A percentile compares a stretch with the other conserved stretches of the same genome.
phyloP scores from a whole-genome alignment of 2,888 invertebrate genomes.

The Agrilus biguttatus region DNA sequence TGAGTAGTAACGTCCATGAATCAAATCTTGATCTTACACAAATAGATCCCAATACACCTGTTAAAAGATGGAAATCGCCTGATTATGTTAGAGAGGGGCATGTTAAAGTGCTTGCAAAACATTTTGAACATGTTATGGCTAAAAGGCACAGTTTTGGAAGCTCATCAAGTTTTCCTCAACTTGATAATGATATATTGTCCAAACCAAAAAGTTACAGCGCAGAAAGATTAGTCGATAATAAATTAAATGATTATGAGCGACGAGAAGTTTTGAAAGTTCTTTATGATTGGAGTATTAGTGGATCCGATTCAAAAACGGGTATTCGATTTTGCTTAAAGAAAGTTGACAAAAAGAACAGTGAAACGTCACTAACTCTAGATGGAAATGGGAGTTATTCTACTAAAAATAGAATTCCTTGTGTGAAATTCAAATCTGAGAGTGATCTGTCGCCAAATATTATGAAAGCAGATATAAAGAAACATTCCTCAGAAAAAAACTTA shows the following conservation, averaged over 20 bases:
- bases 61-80: conserved; percentile 54
- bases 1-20: conserved; percentile 27
- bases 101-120: conserved; percentile 55
- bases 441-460: conserved; percentile 19
- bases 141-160: conserved; percentile 12
- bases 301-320: conserved; percentile 24
- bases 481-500: conserved; percentile 17
- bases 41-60: conserved; percentile 22
- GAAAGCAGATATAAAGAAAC: conserved; percentile 2
- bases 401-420: conserved; percentile 4
- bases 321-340: conserved; percentile 8
- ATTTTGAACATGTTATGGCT: conserved; percentile 40
- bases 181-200: conserved; percentile 14
- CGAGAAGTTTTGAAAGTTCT: conserved; percentile 28
- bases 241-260: conserved; percentile 28
- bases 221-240: conserved; percentile 22
- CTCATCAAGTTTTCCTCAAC: conserved; percentile 24
- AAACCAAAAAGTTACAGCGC: conserved; percentile 21
- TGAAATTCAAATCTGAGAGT: conserved; percentile 23
- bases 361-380: too few species aligned
- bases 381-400: too few species aligned
- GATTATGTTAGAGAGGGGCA: conserved; percentile 52
- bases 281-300: conserved; percentile 30
- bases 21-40: conserved; percentile 29
- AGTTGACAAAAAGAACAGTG: background rate